Base-by-base conservation (phyloP, 2,888 invertebrate genomes). In the Cheilosia vulpina region DNA sequence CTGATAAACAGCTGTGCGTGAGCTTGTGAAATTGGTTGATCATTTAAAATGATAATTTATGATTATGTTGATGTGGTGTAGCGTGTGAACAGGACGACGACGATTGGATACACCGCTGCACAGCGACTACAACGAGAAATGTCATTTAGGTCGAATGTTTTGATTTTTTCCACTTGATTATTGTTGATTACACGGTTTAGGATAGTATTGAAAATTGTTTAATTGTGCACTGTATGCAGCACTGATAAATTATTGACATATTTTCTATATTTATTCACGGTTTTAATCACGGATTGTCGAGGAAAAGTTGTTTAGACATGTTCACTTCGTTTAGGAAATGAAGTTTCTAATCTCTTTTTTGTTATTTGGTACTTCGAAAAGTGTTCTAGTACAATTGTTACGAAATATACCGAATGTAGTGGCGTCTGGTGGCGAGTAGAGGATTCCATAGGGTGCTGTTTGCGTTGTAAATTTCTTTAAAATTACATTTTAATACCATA, bases 141-240 rank as follows among this genome's bases (percentile, higher is more conserved):
- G 87, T 87, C 78, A 79, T 87, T 79, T 68, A 84, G 77, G 87
- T 87, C 80, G 83, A 87, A 72, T 87, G 83, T 83, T 87, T 81
- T 87, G 80, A 79, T 79, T 60, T 69, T 80, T 76, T 63, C 65
- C 69, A 58, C 52, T 21, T 15, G 41, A n/a, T 55, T 60, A 38
- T 84, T 58, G 47, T 19, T 34, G 58, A 57, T 55, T 71, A 34
- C 47, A 75, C 19, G 2, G n/a, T 21, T 45, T 45, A n/a, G 13
- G 5, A 4, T n/a, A 11, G 4, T 1, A 19, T 52, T 43, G 63
- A 6, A 3, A 11, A 21, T 2, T 27, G 27, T 5, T 2, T 19
- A 4, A 13, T 72, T 55, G 50, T 47, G 27, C 43, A 57, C 41
- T 21, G 13, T 6, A 9, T 27, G 9, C 27, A 27, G 13, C 13